phyloP scores from a whole-genome alignment of 1,140 invertebrate genomes.

The Pemphigus obesinymphae region DNA sequence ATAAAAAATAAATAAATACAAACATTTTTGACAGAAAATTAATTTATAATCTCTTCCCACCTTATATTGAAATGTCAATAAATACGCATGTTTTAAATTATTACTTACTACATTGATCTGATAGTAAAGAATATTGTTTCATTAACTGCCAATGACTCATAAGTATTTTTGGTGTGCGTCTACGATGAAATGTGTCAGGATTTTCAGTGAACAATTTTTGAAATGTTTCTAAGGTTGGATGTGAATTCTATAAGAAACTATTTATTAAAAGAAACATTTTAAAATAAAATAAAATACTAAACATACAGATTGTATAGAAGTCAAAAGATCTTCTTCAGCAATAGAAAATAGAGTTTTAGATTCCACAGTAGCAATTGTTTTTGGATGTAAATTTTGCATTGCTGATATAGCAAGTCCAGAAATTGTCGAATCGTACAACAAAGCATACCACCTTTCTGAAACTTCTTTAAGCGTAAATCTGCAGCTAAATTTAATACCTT shows the following conservation, averaged over 20 bases:
- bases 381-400: slow-evolving; percentile 89
- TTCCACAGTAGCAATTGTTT: slow-evolving; percentile 79
- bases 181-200: slow-evolving; percentile 77
- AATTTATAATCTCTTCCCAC: too few species aligned
- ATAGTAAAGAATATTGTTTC: slow-evolving; percentile 87
- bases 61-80: too few species aligned
- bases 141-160: slow-evolving; percentile 86
- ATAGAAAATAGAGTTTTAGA: slow-evolving; percentile 83
- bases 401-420: slow-evolving; percentile 82
- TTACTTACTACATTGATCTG: slow-evolving; percentile 76
- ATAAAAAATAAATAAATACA: too few species aligned
- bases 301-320: slow-evolving; percentile 76
- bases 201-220: slow-evolving; percentile 82
- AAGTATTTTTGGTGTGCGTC: slow-evolving; percentile 78
- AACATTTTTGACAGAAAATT: too few species aligned
- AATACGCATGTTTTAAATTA: too few species aligned
- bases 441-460: slow-evolving; percentile 90
- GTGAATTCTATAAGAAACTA: slow-evolving; percentile 52
- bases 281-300: background rate
- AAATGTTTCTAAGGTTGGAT: slow-evolving; percentile 72
- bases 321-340: slow-evolving; percentile 81
- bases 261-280: background rate
- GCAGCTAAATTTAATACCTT: slow-evolving; percentile 93
- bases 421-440: slow-evolving; percentile 86
- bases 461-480: slow-evolving; percentile 90